Evolutionary conservation across 2,888 invertebrate species (phyloP), one percentile per base, ranked within the genome.

Genomic region (Hemicrepidius hirtus): DNA sequence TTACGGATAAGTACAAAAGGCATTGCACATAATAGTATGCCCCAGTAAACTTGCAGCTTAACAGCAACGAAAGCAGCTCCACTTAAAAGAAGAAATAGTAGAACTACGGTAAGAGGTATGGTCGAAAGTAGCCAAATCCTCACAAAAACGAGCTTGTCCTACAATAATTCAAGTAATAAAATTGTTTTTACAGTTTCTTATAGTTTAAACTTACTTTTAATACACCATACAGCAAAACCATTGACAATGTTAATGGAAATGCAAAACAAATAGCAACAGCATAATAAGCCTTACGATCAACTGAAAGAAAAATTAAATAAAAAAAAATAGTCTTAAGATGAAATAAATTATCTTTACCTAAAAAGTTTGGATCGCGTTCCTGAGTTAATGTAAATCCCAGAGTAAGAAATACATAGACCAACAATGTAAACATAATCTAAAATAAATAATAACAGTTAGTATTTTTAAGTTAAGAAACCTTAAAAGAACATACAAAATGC

Each of bases 1-100:
- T 73, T 75, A 75, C 75, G 40, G 21, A 44, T 67, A 40, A 75
- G 63, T 32, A 75, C 9, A 10, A 75, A 13, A 3, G 75, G 72
- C 9, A 70, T 12, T 21, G 60, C 66, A 35, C 67, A 67, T 6
- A 75, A 13, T 16, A 75, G 13, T 32, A 75, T 20, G 21, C 44
- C 70, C 41, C 55, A 69, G 16, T 63, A 67, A 7, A 64, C 13
- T 32, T 72, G 24, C 3, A 75, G 3, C 7, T 40, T 35, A 12
- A 60, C 5, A 3, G 75, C 60, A n/a, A 49, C 13, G 12, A 57
- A 65, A 20, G 71, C 67, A 12, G 73, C 44, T 46, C 62, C 69
- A 28, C 35, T 44, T 21, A 75, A 16, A 5, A 73, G 50, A 3
- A 70, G 6, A 32, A 69, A 70, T 5, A 69, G 37, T 9, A 73